phyloP scores from a whole-genome alignment of 2,797 vertebrate species.

The Peromyscus eremicus region DNA sequence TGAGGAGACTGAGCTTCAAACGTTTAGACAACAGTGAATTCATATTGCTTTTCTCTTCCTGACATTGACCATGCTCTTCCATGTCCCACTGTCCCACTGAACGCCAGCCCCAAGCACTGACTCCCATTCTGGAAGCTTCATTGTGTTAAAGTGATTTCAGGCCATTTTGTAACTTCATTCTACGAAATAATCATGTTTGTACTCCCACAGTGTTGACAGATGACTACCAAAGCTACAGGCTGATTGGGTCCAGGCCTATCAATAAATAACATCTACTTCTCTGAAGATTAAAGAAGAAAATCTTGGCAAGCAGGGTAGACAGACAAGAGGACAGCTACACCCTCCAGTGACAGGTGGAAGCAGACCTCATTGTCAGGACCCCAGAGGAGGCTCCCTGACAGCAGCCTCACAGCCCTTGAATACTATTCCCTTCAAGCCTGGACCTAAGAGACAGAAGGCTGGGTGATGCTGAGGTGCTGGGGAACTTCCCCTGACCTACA shows the following conservation, averaged over 20 bases:
- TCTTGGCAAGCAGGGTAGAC: not conserved
- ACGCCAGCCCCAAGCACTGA: not conserved
- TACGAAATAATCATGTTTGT: not conserved
- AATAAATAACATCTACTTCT: not conserved
- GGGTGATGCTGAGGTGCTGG: rapidly evolving
- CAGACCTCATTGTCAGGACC: not conserved
- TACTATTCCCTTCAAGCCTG: not conserved
- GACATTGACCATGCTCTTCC: not conserved
- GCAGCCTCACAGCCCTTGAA: not conserved
- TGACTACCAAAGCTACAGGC: not conserved
- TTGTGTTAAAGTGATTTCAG: not conserved
- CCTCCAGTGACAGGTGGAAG: not conserved
- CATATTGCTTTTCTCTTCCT: not conserved
- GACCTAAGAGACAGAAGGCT: not conserved
- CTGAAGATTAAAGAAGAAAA: not conserved
- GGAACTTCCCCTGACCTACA: rapidly evolving
- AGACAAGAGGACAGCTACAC: not conserved
- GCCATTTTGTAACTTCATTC: not conserved
- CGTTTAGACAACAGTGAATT: not conserved
- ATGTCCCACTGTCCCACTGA: too few species aligned
- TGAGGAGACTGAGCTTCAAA: not conserved
- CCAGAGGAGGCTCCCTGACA: too few species aligned
- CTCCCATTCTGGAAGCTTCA: not conserved
- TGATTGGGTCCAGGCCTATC: not conserved
- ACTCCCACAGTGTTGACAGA: not conserved